Evolutionary conservation across 2,888 invertebrate genomes (phyloP), one percentile per base, ranked within the genome.

Genomic region (Drosophila nigritarsus): DNA sequence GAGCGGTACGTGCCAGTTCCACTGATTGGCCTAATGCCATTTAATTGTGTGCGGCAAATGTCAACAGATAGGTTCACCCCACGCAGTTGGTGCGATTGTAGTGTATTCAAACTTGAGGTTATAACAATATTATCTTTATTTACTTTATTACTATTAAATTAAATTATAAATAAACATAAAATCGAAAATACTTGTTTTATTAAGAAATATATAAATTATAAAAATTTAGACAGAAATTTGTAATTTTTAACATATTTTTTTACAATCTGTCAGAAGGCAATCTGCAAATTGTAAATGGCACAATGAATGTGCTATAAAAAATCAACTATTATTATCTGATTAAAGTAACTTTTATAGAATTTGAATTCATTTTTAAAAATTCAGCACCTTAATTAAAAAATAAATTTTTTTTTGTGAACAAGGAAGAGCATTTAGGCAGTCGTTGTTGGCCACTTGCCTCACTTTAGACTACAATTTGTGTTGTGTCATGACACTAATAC

Each of bases 1-100:
- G 40, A 30, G 20, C 51, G 69, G 68, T 74, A 86, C 85, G 85
- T 85, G 85, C 56, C 87, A 78, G 77, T 88, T 83, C 78, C 65
- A 58, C 55, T 64, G 72, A 64, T 78, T 70, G 65, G 65, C 54
- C 63, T 67, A 87, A 89, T 81, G 64, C 87, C 77, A 70, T 60
- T 73, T 73, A 64, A 56, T 38, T 61, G 40, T 40, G 30, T 58
- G 36, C 20, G 27, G 4, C 63, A 59, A 63, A 9, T 65, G 53
- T 2, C 40, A 59, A 53, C 51, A 50, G 50, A 38, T 34, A 32
- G 48, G 40, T 32, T 6, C 27, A 49, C 49, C 29, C 11, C 45
- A 32, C 38, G n/a, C 32, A 45, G 6, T n/a, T 59, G 32, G 11
- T 30, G 15, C 29, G 18, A 27, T 50, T 66, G 54, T 5, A n/a